phyloP scores from a whole-genome alignment of 2,797 vertebrate species.

The Poeciliopsis presidionis region DNA sequence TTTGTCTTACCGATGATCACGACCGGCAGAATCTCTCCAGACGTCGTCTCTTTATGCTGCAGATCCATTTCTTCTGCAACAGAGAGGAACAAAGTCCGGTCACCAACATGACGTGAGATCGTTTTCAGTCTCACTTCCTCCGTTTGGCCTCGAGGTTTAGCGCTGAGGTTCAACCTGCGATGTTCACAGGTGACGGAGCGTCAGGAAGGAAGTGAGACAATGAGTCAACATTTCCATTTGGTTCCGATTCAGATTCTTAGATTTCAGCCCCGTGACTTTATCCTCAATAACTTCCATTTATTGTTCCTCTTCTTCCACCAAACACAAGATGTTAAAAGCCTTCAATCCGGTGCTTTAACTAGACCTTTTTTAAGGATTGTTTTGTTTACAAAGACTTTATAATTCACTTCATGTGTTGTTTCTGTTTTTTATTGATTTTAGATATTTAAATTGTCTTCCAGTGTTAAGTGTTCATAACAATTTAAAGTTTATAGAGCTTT shows the following conservation, averaged over 20 bases:
- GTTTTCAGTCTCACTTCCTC: neutral
- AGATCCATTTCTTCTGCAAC: slow-evolving; percentile 71
- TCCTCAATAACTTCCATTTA: too few relatives aligned
- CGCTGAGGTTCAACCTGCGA: neutral
- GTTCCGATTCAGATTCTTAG: neutral
- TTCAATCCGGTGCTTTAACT: too few relatives aligned
- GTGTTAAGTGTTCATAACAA: too few relatives aligned
- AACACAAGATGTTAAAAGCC: too few relatives aligned
- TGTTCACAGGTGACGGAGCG: neutral
- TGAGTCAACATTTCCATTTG: neutral
- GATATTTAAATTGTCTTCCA: too few relatives aligned
- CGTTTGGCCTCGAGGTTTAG: neutral
- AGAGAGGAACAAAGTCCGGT: neutral
- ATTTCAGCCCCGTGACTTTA: neutral
- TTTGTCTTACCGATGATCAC: slow-evolving; percentile 79
- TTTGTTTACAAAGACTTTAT: too few relatives aligned
- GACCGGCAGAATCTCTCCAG: slow-evolving; percentile 73
- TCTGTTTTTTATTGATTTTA: too few relatives aligned
- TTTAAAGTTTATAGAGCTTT: too few relatives aligned
- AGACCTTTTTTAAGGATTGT: too few relatives aligned
- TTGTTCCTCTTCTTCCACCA: too few relatives aligned
- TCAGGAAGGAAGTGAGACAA: neutral
- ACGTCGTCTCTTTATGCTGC: slow-evolving; percentile 53
- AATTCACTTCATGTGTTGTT: too few relatives aligned
- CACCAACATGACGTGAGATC: neutral